Base-by-base conservation (phyloP, 2,888 invertebrate genomes). In the Saturnia japonica region DNA sequence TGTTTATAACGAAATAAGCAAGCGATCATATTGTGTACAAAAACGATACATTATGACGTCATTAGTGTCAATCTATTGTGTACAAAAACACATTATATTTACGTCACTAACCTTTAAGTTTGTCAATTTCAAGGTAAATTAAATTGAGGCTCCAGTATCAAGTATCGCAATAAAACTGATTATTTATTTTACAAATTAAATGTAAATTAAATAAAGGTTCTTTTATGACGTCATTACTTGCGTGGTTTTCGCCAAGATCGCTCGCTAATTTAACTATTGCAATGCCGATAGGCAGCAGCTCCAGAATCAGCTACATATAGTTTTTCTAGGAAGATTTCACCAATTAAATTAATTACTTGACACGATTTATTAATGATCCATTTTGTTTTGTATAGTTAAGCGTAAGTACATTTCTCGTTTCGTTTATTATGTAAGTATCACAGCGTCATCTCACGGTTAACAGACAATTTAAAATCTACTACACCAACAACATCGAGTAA, bases 381-480 rank as follows among this genome's bases (percentile, higher is more conserved):
- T n/a, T 22, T 22, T 22, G 9, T 54, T 54, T 1, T n/a, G 54
- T 54, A 54, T 54, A 9, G 54, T 54, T 11, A 54, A 54, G 54
- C 54, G 22, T 54, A 54, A 54, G 54, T 22, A 54, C 54, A 22
- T 54, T n/a, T 54, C 54, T 54, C 1, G 64, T 64, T 64, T 62
- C 34, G 14, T 62, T 64, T 40, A 64, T 40, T 40, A 40, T 40
- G 34, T 64, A 64, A 64, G 64, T 64, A 64, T 64, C 64, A 64
- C 64, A 64, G 64, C 64, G 64, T 40, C 40, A 64, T 64, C 64
- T 60, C 57, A 60, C 57, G 57, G 57, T 60, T 60, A 14, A 60
- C 57, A 14, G 57, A 28, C 25, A 60, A 60, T 60, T 60, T 60
- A 64, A 64, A 9, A 40, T n/a, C 40, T 64, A 40, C 40, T 40